Evolutionary conservation across 1,140 invertebrate species (phyloP), one percentile per base, ranked within the genome.

Genomic region (Monochamus saltuarius): DNA sequence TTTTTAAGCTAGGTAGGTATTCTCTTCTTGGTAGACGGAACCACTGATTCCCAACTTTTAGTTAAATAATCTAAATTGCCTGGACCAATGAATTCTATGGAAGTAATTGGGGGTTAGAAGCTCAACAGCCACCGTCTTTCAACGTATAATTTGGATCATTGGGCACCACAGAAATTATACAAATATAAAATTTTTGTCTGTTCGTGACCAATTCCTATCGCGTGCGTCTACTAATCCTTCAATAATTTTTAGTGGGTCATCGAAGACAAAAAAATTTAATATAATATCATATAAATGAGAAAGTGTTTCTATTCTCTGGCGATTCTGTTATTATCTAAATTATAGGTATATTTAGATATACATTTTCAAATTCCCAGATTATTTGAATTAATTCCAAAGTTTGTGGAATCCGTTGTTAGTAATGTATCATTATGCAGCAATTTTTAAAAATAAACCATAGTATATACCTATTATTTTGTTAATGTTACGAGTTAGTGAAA

Each of bases 211-310:
- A 34, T 61, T 39, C 8, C 17, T 36, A 61, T 64, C 59, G 62
- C 62, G 62, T 64, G 62, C 39, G 57, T 64, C 62, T 59, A 51
- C 59, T 64, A 64, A 64, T 64, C 60, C 47, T 55, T 51, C 57
- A 63, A 63, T 64, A 64, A 64, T 64, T 64, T 64, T 64, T 60
- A 64, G 43, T 64, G 46, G 62, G 62, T 64, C 62, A 64, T 56
- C 62, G 39, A 51, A 51, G 56, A 63, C 55, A 63, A 54, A 59
- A 63, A 60, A 29, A 29, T 29, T 29, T 29, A 29, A 29, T 29
- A 29, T 29, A 29, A 53, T 52, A 40, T 59, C 45, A 51, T 45
- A 45, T 29, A 60, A 35, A 53, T 53, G 58, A 60, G 47, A 51
- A 59, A 59, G 43, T 60, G 50, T 60, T 60, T 60, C 53, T 40